These are phyloP conservation scores for Diabrotica undecimpunctata DNA, from an alignment of 1,140 invertebrate species.

Conservation along the genomic window DNA sequence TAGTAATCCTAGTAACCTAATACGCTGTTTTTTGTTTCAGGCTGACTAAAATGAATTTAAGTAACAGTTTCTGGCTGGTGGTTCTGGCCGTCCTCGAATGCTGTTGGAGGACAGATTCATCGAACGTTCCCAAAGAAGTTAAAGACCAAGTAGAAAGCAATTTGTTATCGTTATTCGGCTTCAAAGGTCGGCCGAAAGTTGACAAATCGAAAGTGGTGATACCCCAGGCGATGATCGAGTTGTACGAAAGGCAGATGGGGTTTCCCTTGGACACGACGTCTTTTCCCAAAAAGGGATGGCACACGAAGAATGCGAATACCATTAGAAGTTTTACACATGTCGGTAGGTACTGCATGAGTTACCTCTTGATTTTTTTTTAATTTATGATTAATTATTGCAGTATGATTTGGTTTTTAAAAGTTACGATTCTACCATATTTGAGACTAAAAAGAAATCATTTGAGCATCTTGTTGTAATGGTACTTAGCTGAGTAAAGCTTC, in stretches of 20 bases:
- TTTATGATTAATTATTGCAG: too few species aligned
- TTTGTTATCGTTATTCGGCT: slow-evolving; percentile 71
- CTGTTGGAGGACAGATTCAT: slow-evolving; percentile 18
- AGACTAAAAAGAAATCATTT: too few species aligned
- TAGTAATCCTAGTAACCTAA: too few species aligned
- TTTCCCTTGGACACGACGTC: slow-evolving; percentile 55
- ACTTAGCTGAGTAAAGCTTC: too few species aligned
- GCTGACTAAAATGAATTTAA: slow-evolving; percentile 27
- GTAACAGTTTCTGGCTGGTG: slow-evolving; percentile 23
- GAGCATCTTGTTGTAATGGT: too few species aligned
- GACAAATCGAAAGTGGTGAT: slow-evolving; percentile 57
- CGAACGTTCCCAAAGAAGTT: slow-evolving; percentile 27
- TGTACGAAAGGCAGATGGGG: slow-evolving; percentile 67
- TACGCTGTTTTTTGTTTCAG: slow-evolving; percentile 20
- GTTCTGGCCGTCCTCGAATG: slow-evolving; percentile 25
- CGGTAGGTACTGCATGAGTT: slow-evolving; percentile 54
- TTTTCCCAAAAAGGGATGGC: slow-evolving; percentile 65
- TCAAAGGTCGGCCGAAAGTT: slow-evolving; percentile 57
- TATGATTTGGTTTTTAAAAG: too few species aligned
- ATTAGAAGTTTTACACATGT: slow-evolving; percentile 79
- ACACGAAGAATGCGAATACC: slow-evolving; percentile 73
- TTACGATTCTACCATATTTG: too few species aligned
- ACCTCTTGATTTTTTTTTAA: too few species aligned
- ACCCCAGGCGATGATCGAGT: slow-evolving; percentile 73
- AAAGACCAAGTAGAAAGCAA: slow-evolving; percentile 57